Evolutionary conservation across 2,113 vertebrate species (phyloP).

Genomic region (Hydrolagus affinis): DNA sequence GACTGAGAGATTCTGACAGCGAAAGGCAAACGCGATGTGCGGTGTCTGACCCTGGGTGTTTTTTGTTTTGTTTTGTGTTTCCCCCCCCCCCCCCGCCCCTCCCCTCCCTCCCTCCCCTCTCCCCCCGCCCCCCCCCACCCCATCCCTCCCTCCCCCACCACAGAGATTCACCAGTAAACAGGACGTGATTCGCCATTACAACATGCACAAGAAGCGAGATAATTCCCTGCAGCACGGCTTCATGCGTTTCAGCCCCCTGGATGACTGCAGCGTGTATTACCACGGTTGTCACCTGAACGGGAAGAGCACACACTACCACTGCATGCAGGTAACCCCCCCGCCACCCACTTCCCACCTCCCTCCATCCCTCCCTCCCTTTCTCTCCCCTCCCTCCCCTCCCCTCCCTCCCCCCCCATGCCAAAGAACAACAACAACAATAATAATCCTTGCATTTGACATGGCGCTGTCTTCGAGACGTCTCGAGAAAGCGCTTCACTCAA

Average conservation of each 20-base stretch:
- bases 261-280: conserved; percentile 97
- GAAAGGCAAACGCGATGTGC: too few relatives aligned
- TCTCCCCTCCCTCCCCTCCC: too few relatives aligned
- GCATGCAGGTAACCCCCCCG: conserved; percentile 82
- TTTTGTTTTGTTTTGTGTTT: too few relatives aligned
- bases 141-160: not conserved
- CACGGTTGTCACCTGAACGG: conserved; percentile 97
- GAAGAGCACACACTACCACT: conserved; percentile 99
- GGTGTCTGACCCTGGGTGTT: too few relatives aligned
- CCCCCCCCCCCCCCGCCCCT: too few relatives aligned
- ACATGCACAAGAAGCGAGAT: conserved; percentile 99
- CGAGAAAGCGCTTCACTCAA: too few relatives aligned
- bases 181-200: conserved; percentile 98
- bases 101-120: too few relatives aligned
- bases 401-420: too few relatives aligned
- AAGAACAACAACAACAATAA: not conserved
- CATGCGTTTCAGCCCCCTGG: conserved; percentile 98
- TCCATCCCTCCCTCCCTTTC: too few relatives aligned
- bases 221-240: conserved; percentile 98
- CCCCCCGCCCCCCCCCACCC: not conserved
- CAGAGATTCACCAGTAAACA: conserved; percentile 99
- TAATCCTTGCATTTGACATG: too few relatives aligned
- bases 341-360: not conserved
- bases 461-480: too few relatives aligned
- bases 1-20: too few relatives aligned